These are phyloP conservation scores for Pseudopleuronectes americanus DNA, from an alignment of 2,797 vertebrate genomes.

Conservation along the genomic window DNA sequence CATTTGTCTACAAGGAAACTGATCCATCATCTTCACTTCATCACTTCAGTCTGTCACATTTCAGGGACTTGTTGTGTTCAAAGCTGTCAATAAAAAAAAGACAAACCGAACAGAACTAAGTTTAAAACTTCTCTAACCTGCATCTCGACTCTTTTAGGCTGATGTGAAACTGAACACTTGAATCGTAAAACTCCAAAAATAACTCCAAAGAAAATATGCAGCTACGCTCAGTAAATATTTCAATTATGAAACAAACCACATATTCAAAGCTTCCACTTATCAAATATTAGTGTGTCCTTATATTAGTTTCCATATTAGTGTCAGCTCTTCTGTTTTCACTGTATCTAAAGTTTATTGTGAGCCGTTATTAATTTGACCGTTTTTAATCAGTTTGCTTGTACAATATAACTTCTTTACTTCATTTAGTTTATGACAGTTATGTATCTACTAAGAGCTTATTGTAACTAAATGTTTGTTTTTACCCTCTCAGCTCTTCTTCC, in stretches of 20 bases:
- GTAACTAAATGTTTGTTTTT: no score
- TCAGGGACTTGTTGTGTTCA: slow-evolving; percentile 60
- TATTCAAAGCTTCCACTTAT: not conserved
- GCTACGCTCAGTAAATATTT: not conserved
- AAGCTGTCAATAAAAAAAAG: slow-evolving; percentile 48
- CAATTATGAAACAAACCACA: not conserved
- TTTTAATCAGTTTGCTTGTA: no score
- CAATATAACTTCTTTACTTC: no score
- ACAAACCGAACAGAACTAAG: not conserved
- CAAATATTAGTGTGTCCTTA: not conserved
- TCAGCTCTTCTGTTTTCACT: no score
- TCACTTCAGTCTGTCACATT: no score
- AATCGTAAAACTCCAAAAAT: not conserved
- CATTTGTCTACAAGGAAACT: not conserved
- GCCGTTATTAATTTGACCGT: not conserved
- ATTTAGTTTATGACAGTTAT: no score
- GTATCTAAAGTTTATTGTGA: no score
- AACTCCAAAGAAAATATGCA: not conserved
- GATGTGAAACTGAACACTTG: no score
- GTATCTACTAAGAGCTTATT: no score
- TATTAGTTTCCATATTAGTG: no score
- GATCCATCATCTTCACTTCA: not conserved
- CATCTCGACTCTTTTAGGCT: no score
- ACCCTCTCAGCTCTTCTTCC: no score
- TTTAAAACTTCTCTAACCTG: not conserved